Evolutionary conservation across 2,113 vertebrate genomes (phyloP).

Genomic region (Bufo gargarizans): DNA sequence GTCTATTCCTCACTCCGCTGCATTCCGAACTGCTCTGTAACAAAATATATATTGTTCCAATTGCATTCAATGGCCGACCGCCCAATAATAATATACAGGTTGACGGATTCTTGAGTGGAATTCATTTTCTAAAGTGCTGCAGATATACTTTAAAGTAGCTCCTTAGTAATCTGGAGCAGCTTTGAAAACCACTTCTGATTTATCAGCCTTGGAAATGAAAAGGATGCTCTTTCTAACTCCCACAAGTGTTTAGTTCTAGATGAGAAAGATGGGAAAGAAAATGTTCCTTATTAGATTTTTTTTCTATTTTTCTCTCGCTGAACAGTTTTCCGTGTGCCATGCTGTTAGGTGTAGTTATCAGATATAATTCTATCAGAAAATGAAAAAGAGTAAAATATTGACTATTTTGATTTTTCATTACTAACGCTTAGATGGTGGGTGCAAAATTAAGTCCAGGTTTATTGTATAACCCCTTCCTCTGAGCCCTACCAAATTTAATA

Average conservation of each 20-base stretch:
- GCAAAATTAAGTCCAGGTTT: too few relatives aligned
- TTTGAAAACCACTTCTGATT: conserved; percentile 50
- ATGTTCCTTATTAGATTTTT: conserved; percentile 11
- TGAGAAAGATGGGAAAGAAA: conserved; percentile 20
- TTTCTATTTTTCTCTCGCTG: not conserved
- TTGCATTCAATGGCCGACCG: conserved; percentile 14
- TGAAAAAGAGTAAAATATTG: not conserved
- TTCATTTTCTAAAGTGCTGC: conserved; percentile 45
- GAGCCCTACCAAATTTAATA: too few relatives aligned
- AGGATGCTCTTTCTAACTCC: conserved; percentile 40
- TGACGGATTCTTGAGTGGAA: conserved; percentile 33
- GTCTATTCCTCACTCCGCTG: not conserved
- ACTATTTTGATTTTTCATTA: not conserved
- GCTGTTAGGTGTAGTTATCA: conserved; percentile 8
- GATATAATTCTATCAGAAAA: not conserved
- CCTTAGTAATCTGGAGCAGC: conserved; percentile 49
- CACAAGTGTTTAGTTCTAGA: conserved; percentile 47
- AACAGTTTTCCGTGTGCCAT: not conserved
- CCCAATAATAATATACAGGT: conserved; percentile 37
- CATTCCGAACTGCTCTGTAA: not conserved
- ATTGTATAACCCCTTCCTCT: too few relatives aligned
- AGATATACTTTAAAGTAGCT: conserved; percentile 46
- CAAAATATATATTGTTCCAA: conserved; percentile 48
- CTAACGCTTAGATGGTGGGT: not conserved
- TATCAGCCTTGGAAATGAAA: conserved; percentile 48